These are phyloP conservation scores for Otus sunia DNA, from an alignment of 2,113 vertebrate species.

Conservation along the genomic window DNA sequence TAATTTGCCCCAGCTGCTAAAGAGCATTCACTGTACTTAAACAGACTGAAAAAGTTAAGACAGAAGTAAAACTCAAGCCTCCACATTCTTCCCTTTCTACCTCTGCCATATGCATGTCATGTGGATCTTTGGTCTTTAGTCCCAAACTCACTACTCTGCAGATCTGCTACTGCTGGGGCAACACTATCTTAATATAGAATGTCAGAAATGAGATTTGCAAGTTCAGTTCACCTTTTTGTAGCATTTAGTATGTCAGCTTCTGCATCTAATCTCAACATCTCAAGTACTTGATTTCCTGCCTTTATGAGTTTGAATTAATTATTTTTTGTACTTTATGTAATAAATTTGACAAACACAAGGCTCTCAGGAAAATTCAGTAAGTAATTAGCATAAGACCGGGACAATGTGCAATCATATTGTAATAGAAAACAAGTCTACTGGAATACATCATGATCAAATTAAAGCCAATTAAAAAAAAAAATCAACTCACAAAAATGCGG, in stretches of 20 bases:
- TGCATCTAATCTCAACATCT: not conserved
- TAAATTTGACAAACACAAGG: not conserved
- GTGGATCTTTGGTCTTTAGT: not conserved
- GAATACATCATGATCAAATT: not conserved
- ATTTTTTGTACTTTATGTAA: not conserved
- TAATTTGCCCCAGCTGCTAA: not conserved
- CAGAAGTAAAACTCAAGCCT: not conserved
- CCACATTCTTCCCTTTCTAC: not conserved
- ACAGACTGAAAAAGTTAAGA: not conserved
- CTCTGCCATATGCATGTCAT: not conserved
- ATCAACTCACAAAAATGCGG: not conserved
- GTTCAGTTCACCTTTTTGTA: not conserved
- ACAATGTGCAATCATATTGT: not conserved
- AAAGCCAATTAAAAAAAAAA: not conserved
- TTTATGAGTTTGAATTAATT: not conserved
- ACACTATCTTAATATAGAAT: not conserved
- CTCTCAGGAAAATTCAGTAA: not conserved
- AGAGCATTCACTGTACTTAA: not conserved
- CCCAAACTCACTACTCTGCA: not conserved
- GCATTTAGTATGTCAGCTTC: not conserved
- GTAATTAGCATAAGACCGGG: not conserved
- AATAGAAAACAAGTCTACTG: not conserved
- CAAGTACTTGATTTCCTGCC: not conserved
- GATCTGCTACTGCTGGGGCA: not conserved
- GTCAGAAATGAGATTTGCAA: not conserved